Evolutionary conservation across 1,140 invertebrate genomes (phyloP).

Genomic region (Drosophila biarmipes): DNA sequence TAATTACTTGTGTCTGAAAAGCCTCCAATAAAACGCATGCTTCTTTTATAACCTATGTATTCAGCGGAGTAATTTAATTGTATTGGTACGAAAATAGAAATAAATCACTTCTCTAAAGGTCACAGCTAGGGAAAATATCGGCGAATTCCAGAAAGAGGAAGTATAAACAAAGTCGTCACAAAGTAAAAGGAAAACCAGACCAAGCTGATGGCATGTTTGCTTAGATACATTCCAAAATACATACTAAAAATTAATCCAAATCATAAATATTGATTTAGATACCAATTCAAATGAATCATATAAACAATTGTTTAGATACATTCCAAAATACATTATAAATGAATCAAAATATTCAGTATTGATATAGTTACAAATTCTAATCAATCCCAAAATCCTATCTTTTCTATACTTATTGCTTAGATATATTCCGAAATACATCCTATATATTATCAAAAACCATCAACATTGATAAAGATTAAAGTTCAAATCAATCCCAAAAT

Average conservation of each 20-base stretch:
- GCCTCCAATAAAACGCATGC: background rate
- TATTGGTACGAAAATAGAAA: constrained; percentile 31
- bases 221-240: background rate
- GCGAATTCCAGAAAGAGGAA: constrained; percentile 32
- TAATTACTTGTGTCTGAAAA: background rate
- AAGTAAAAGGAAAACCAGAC: constrained; percentile 26
- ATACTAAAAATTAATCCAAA: background rate
- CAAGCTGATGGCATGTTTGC: constrained; percentile 32
- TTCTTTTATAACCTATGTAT: constrained; percentile 4
- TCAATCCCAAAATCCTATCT: no score
- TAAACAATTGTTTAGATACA: no score
- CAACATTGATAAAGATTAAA: no score
- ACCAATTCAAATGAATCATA: no score
- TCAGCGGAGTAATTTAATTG: constrained; percentile 14
- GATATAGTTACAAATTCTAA: no score
- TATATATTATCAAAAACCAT: no score
- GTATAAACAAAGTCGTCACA: constrained; percentile 35
- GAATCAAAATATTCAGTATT: no score
- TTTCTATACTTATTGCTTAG: no score
- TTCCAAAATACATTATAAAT: no score
- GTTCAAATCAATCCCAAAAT: no score
- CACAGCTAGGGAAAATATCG: constrained; percentile 29
- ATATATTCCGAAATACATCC: no score
- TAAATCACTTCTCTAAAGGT: constrained; percentile 31
- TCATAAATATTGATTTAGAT: background rate